These are phyloP conservation scores for Dicaeum eximium DNA, from an alignment of 2,113 vertebrate species.

Conservation along the genomic window DNA sequence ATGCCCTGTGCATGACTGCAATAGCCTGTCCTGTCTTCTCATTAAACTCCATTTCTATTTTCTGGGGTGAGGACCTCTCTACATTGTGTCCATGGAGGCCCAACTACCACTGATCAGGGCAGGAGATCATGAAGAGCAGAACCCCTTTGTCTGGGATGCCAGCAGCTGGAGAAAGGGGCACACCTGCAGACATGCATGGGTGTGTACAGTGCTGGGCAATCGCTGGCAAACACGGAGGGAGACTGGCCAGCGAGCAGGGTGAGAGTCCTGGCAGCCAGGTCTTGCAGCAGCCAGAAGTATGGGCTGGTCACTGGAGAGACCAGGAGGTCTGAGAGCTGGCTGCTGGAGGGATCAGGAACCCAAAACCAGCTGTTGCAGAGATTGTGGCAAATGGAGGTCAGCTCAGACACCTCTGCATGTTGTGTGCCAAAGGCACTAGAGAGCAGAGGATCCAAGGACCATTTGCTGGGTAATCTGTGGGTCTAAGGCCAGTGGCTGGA, in stretches of 20 bases:
- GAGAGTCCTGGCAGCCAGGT: background rate
- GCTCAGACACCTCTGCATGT: background rate
- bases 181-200: background rate
- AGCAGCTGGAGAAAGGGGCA: background rate
- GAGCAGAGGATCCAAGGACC: background rate
- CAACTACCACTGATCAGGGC: background rate
- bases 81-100: background rate
- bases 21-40: background rate
- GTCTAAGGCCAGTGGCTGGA: background rate
- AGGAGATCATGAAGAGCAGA: background rate
- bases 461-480: background rate
- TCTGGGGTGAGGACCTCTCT: background rate
- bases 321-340: background rate
- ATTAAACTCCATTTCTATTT: background rate
- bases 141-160: background rate
- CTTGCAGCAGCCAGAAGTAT: background rate
- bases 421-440: background rate
- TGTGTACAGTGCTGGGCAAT: background rate
- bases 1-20: background rate
- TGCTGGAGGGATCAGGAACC: background rate
- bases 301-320: background rate
- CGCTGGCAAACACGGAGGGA: background rate
- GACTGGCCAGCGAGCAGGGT: background rate
- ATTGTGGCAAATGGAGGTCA: rapidly evolving
- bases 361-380: background rate